Percentiles rank a stretch among this genome's conserved stretches.
Conservation (phyloP, 2,113 vertebrate species). For the Larimichthys polyactis region DNA sequence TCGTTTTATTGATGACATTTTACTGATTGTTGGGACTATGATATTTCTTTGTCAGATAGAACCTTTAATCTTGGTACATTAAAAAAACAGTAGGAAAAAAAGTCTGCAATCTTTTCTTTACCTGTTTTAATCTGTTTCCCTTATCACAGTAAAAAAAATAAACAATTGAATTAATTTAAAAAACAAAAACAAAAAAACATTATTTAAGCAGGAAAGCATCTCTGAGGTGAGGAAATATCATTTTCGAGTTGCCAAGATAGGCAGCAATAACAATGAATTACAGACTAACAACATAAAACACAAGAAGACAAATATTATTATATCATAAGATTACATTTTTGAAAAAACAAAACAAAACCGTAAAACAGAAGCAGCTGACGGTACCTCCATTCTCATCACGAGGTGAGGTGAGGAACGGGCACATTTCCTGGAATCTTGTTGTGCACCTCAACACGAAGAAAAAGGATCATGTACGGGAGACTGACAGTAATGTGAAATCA, state of each 20-base stretch:
- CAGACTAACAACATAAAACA: neutral
- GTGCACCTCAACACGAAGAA: neutral
- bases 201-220: neutral
- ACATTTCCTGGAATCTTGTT: slow-evolving; percentile 26
- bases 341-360: neutral
- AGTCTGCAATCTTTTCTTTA: neutral
- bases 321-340: neutral
- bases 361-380: neutral
- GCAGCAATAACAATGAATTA: neutral
- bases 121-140: neutral
- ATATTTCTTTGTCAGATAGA: neutral
- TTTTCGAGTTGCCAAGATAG: neutral
- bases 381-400: neutral
- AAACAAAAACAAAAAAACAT: neutral
- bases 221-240: neutral
- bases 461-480: slow-evolving; percentile 39
- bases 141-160: neutral
- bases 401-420: slow-evolving; percentile 1
- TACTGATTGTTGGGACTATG: neutral
- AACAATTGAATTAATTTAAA: neutral
- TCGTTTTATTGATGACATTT: neutral
- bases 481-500: slow-evolving; percentile 47
- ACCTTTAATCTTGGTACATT: neutral
- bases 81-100: no score
- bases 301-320: neutral